These are phyloP conservation scores for Sciaenops ocellatus DNA, from an alignment of 2,797 vertebrate genomes.

Conservation along the genomic window DNA sequence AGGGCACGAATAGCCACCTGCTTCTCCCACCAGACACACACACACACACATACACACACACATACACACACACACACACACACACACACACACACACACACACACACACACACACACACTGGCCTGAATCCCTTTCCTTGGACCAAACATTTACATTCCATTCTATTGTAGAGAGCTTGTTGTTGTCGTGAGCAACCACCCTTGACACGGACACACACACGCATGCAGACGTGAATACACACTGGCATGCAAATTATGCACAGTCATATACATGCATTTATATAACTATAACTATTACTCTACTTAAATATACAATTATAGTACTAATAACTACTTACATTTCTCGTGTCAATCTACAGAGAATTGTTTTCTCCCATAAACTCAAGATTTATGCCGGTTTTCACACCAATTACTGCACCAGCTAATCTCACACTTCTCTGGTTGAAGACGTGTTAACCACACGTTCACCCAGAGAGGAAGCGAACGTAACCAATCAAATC, in stretches of 20 bases:
- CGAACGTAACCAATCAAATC: not conserved
- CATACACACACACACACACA: conserved; percentile 48
- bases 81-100: conserved; percentile 21
- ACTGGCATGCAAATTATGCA: conserved; percentile 3
- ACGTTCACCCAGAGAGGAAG: not conserved
- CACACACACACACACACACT: conserved; percentile 40
- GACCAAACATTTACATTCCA: conserved; percentile 76
- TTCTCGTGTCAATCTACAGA: not conserved
- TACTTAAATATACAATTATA: not conserved
- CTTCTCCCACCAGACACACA: conserved; percentile 38
- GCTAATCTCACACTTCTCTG: not conserved
- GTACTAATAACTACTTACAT: not conserved
- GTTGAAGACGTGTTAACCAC: not conserved
- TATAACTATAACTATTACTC: not conserved
- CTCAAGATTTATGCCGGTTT: not conserved
- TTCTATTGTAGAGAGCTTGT: conserved; percentile 68
- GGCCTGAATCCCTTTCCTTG: conserved; percentile 63
- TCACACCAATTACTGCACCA: not conserved
- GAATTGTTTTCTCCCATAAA: not conserved
- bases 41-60: conserved; percentile 1
- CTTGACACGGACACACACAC: conserved; percentile 11
- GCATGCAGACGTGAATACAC: not conserved
- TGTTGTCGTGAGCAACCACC: conserved; percentile 39
- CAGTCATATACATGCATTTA: not conserved
- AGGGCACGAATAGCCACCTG: conserved; percentile 72